Conservation (phyloP, 2,113 vertebrate species). For the Gyps fulvus region DNA sequence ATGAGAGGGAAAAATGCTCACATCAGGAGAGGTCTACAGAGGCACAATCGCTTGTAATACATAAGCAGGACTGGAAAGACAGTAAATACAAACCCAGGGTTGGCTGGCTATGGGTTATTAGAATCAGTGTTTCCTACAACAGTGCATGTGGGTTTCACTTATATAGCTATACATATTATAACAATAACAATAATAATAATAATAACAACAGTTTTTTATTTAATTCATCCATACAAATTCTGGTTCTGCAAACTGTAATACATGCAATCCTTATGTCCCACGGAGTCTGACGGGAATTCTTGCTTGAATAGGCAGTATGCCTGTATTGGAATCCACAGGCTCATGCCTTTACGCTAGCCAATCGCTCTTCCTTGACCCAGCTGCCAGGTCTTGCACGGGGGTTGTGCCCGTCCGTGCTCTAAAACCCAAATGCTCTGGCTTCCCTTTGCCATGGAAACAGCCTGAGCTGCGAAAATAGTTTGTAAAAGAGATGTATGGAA, state of each 20-base stretch:
- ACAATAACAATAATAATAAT: neutral
- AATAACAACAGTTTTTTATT: neutral
- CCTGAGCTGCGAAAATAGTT: neutral
- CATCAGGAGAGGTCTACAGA: slow-evolving; percentile 43
- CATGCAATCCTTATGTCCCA: neutral
- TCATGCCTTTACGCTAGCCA: neutral
- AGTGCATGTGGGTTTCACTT: neutral
- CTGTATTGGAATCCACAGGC: accelerated
- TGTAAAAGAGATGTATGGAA: slow-evolving; percentile 27
- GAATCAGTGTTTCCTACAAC: neutral
- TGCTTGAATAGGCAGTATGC: neutral
- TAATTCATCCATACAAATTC: neutral
- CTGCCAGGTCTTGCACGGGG: neutral
- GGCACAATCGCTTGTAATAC: neutral
- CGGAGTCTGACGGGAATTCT: neutral
- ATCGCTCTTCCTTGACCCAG: neutral
- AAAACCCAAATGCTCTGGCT: neutral
- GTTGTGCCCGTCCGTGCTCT: neutral
- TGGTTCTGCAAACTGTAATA: neutral
- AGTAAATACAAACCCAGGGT: neutral
- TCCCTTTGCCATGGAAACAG: neutral
- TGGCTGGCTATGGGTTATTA: neutral
- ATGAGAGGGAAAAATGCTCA: slow-evolving; percentile 25
- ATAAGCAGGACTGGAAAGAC: neutral
- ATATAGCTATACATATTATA: neutral